These are phyloP conservation scores for Danionella cerebrum DNA, from an alignment of 2,113 vertebrate species.

Conservation along the genomic window DNA sequence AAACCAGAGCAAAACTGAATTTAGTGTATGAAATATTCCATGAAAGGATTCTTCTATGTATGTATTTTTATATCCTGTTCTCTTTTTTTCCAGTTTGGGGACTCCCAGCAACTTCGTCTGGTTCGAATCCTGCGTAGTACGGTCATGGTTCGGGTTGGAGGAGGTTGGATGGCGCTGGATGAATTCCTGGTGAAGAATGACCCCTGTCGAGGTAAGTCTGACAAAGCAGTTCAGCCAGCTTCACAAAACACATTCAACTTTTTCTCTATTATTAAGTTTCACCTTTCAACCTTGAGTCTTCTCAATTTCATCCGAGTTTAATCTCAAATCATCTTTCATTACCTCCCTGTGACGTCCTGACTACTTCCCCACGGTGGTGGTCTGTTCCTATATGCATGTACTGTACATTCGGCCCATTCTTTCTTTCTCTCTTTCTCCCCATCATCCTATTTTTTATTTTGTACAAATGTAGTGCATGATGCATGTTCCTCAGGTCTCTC, in stretches of 20 bases:
- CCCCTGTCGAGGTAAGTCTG: slow-evolving; percentile 88
- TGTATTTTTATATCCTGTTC: no score
- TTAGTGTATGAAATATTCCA: no score
- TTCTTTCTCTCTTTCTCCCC: slow-evolving; percentile 17
- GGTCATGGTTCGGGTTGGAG: slow-evolving; percentile 94
- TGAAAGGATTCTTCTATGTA: no score
- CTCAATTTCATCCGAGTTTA: slow-evolving; percentile 1
- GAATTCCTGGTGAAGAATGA: slow-evolving; percentile 97
- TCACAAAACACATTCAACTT: no score
- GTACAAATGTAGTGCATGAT: slow-evolving; percentile 59
- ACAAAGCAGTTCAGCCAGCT: background rate
- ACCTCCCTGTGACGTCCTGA: background rate
- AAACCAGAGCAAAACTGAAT: background rate
- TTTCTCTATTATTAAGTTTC: no score
- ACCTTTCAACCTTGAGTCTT: slow-evolving; percentile 4
- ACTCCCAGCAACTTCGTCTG: slow-evolving; percentile 97
- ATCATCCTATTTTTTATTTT: slow-evolving; percentile 27
- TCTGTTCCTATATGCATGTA: slow-evolving; percentile 32
- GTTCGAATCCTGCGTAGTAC: slow-evolving; percentile 95
- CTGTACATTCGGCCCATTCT: slow-evolving; percentile 28
- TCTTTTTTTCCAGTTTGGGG: slow-evolving; percentile 76
- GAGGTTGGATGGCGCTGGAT: slow-evolving; percentile 98
- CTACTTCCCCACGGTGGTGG: slow-evolving; percentile 21
- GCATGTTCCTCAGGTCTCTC: slow-evolving; percentile 66
- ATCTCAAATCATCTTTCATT: slow-evolving; percentile 1